A percentile compares a stretch with the other conserved stretches of the same genome.
Evolutionary conservation across 23 tunicate genomes (phyloP).

Genomic region (Botrylloides violaceus): DNA sequence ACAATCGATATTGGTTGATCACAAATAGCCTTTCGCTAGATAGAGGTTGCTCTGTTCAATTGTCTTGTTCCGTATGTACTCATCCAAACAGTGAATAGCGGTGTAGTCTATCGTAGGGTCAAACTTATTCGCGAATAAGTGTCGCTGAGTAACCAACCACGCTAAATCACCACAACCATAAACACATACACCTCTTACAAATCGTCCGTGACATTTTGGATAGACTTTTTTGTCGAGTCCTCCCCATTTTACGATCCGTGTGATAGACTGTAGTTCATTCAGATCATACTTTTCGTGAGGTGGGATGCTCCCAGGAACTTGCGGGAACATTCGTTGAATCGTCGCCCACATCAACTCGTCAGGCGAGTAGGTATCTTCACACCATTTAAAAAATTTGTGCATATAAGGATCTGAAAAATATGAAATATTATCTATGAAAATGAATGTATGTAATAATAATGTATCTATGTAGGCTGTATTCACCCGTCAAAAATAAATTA

Average conservation of each 20-base stretch:
- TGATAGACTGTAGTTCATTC: conserved; percentile 74
- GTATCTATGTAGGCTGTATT: too few species aligned
- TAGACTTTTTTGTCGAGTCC: conserved; percentile 68
- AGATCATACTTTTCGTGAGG: conserved; percentile 92
- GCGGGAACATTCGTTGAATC: conserved; percentile 61
- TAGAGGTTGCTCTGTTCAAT: conserved; percentile 30
- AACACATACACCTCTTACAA: conserved; percentile 73
- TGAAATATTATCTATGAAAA: too few species aligned
- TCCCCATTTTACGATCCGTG: conserved; percentile 86
- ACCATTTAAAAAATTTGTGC: conserved; percentile 70
- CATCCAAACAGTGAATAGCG: conserved; percentile 71
- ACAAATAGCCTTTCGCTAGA: conserved; percentile 39
- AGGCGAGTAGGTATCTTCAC: conserved; percentile 90
- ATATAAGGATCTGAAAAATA: conserved; percentile 52
- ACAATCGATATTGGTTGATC: too few species aligned
- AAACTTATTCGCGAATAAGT: conserved; percentile 95
- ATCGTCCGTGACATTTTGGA: conserved; percentile 81
- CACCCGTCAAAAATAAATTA: too few species aligned
- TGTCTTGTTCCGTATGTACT: conserved; percentile 70
- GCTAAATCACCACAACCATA: conserved; percentile 92
- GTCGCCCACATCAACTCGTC: conserved; percentile 98
- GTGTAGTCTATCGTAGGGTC: conserved; percentile 49
- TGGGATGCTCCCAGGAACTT: conserved; percentile 82
- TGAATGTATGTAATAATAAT: too few species aligned
- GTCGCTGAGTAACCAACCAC: conserved; percentile 80